Evolutionary conservation across 2,888 invertebrate genomes (phyloP).

Genomic region (Atethmia centrago): DNA sequence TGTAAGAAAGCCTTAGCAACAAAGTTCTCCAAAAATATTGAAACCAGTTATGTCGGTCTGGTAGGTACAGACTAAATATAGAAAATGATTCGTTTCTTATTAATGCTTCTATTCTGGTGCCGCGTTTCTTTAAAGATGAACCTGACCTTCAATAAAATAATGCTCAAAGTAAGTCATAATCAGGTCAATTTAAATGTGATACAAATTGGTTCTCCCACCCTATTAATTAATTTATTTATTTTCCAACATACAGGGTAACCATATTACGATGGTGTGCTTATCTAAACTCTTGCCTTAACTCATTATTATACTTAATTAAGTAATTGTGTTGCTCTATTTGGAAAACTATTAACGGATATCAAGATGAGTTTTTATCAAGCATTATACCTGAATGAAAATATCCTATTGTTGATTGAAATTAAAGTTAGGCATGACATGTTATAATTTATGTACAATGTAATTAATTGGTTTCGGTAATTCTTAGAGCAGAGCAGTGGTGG

Average conservation of each 20-base stretch:
- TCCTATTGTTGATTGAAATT: not conserved
- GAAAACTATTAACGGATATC: not conserved
- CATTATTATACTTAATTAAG: no score
- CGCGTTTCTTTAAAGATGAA: slow-evolving; percentile 1
- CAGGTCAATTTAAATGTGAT: slow-evolving; percentile 34
- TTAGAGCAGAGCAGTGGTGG: no score
- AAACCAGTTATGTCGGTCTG: not conserved
- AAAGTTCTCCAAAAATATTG: not conserved
- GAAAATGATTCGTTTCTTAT: not conserved
- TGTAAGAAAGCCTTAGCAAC: not conserved
- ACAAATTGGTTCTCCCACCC: slow-evolving; percentile 22
- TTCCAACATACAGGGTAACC: no score
- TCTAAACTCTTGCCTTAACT: no score
- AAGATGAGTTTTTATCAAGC: not conserved
- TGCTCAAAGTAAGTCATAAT: not conserved
- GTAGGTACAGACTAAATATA: not conserved
- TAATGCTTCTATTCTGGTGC: not conserved
- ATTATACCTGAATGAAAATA: not conserved
- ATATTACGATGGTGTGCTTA: no score
- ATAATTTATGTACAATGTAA: not conserved
- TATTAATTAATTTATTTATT: not conserved
- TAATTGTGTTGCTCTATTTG: not conserved
- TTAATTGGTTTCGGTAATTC: not conserved
- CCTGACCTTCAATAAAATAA: not conserved
- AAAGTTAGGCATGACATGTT: not conserved